A percentile compares a stretch with the other conserved stretches of the same genome.
phyloP scores from a whole-genome alignment of 2,797 vertebrate species.

The Labeo calbasu region DNA sequence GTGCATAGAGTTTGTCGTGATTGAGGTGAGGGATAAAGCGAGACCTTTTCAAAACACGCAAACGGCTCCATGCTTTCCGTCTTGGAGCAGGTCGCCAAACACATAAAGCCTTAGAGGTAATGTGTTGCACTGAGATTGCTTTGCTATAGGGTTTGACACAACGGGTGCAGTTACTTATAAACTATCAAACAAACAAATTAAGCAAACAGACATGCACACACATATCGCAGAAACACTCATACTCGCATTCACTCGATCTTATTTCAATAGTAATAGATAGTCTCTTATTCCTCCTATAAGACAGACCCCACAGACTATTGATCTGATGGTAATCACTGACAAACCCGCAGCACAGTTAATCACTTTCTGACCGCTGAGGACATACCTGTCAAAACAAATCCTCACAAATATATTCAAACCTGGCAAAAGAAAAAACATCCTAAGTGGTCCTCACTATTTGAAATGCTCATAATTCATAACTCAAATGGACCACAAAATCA shows the following conservation, averaged over 20 bases:
- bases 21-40: conserved; percentile 46
- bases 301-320: conserved; percentile 8
- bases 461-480: background rate
- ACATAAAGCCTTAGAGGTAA: conserved; percentile 19
- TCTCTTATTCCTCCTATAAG: background rate
- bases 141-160: conserved; percentile 18
- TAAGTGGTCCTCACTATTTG: background rate
- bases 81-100: conserved; percentile 21
- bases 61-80: conserved; percentile 2
- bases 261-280: background rate
- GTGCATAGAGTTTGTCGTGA: conserved; percentile 37
- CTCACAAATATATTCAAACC: background rate
- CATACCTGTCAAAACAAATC: background rate
- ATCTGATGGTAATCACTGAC: conserved; percentile 12
- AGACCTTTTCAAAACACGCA: conserved; percentile 32
- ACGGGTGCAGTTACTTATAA: background rate
- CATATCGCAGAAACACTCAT: background rate
- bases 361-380: conserved; percentile 2
- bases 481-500: too few species aligned
- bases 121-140: conserved; percentile 43
- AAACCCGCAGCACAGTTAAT: conserved; percentile 22
- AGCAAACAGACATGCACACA: background rate
- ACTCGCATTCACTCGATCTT: background rate
- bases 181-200: conserved; percentile 25
- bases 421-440: background rate